Evolutionary conservation across 2,797 vertebrate species (phyloP).

Genomic region (Pseudopleuronectes americanus): DNA sequence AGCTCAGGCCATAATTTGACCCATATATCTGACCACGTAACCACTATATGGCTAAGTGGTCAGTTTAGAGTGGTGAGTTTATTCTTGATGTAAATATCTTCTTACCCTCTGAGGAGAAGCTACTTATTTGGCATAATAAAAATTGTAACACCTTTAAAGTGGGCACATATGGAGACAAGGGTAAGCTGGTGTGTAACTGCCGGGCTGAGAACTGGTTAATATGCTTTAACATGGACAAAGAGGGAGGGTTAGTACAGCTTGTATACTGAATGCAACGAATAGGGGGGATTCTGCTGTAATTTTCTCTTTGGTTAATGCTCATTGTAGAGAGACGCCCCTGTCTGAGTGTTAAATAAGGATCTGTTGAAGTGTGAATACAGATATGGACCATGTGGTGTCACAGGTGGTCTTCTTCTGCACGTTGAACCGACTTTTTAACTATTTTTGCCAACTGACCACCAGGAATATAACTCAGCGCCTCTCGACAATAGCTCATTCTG

Average conservation of each 20-base stretch:
- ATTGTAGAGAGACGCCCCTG: not conserved
- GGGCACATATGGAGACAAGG: not conserved
- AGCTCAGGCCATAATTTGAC: conserved; percentile 54
- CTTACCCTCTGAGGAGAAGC: not conserved
- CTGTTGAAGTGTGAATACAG: not conserved
- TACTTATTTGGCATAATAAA: conserved; percentile 2
- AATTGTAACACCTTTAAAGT: conserved; percentile 2
- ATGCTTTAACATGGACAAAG: not conserved
- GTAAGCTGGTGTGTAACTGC: conserved; percentile 4
- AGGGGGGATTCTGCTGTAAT: no score
- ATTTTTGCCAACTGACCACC: not conserved
- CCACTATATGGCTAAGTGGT: conserved; percentile 41
- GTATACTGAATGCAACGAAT: no score
- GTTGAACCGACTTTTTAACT: not conserved
- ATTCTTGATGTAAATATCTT: conserved; percentile 42
- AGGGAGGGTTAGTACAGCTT: not conserved
- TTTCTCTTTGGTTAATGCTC: not conserved
- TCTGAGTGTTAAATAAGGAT: not conserved
- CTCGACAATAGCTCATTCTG: not conserved
- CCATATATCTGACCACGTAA: conserved; percentile 56
- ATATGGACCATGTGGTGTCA: not conserved
- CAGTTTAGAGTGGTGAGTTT: conserved; percentile 20
- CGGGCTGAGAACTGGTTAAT: not conserved
- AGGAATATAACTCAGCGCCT: not conserved
- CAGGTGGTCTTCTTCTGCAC: not conserved